Conservation (phyloP, 2,113 vertebrate species). For the Dascyllus trimaculatus region DNA sequence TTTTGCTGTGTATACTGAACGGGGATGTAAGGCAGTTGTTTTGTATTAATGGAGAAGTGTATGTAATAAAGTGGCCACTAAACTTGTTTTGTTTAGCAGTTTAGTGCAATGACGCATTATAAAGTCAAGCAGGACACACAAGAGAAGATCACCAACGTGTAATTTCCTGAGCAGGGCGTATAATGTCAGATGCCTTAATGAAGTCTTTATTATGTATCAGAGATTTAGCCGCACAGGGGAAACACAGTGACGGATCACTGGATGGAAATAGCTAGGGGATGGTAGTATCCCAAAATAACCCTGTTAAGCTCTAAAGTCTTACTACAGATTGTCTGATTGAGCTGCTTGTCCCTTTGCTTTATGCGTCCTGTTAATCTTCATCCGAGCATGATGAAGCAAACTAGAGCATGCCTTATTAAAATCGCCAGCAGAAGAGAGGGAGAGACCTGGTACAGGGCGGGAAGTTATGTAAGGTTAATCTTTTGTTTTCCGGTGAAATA, state of each 20-base stretch:
- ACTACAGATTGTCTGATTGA: conserved; percentile 71
- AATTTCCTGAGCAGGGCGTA: conserved; percentile 20
- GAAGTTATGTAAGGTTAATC: conserved; percentile 65
- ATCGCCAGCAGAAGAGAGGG: conserved; percentile 41
- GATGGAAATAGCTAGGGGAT: conserved; percentile 57
- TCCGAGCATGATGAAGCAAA: conserved; percentile 67
- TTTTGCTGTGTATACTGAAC: not conserved
- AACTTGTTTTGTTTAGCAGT: conserved; percentile 7
- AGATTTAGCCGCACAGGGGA: conserved; percentile 39
- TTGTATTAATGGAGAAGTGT: not conserved
- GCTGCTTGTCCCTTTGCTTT: conserved; percentile 58
- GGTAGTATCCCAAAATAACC: conserved; percentile 72
- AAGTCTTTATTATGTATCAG: conserved; percentile 54
- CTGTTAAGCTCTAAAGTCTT: conserved; percentile 70
- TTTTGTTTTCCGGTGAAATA: conserved; percentile 52
- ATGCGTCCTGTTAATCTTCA: conserved; percentile 66
- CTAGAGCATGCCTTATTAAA: conserved; percentile 68
- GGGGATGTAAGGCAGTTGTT: not conserved
- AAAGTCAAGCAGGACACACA: conserved; percentile 13
- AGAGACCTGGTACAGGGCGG: conserved; percentile 39
- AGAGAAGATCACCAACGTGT: not conserved
- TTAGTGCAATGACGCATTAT: not conserved
- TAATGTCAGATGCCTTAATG: conserved; percentile 38
- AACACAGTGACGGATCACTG: conserved; percentile 57
- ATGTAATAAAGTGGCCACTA: not conserved